Evolutionary conservation across 1,140 invertebrate genomes (phyloP), one percentile per base, ranked within the genome.

Genomic region (Zaprionus kolodkinae): DNA sequence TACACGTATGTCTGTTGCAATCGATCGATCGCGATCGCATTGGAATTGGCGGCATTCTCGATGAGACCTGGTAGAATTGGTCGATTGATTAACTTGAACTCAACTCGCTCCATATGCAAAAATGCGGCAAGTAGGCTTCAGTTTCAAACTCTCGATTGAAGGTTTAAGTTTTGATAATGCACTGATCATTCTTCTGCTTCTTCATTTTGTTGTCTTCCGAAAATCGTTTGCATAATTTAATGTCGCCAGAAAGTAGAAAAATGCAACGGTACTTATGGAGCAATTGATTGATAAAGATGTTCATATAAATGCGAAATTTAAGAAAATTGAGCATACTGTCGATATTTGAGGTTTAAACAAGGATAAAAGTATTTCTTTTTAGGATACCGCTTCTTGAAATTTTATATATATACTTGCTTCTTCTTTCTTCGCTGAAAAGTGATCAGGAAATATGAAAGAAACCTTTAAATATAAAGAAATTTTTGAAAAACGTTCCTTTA

Each of bases 21-120:
- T 75, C 72, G 67, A 79, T 84, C 73, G 83, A 78, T 84, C 74
- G 74, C 71, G 73, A 84, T 84, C 72, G 43, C 48, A 38, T 64
- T 59, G 80, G 82, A 85, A 85, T 83, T 85, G 82, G 72, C 75
- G 78, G 75, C 75, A 85, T 80, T 78, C 7, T 45, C 69, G 60
- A 69, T 68, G 67, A 45, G n/a, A 25, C 57, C 10, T 21, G 21
- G 21, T 38, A 38, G 48, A 54, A 10, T 55, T 64, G 11, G 11
- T 60, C 50, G 38, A 66, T 79, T 85, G 81, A 85, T 85, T 80
- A 84, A 79, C 80, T 74, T 64, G 57, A 30, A 30, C 27, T 35
- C 33, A 10, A 10, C 33, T 15, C 40, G 40, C 40, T 61, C 35
- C 59, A 72, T 66, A 72, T 65, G 74, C 73, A 76, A 72, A 76